Conservation (phyloP, 2,797 vertebrate species). For the Phrynocephalus guinanensis region DNA sequence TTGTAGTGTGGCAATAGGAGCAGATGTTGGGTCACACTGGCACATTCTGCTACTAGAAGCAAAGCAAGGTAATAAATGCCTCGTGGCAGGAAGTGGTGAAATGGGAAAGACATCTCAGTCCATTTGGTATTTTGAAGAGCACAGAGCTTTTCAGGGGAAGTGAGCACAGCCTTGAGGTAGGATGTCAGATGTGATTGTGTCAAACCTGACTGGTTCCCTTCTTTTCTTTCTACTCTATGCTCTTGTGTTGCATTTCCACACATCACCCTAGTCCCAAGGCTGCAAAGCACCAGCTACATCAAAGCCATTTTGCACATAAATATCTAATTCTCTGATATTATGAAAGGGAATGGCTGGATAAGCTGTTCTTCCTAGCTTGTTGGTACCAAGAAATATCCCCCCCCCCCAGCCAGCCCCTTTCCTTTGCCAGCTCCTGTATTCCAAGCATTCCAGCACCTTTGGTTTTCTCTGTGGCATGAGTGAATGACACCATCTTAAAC, state of each 20-base stretch:
- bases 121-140: background rate
- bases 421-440: background rate
- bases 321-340: background rate
- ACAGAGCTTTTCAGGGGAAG: conserved; percentile 9
- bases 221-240: background rate
- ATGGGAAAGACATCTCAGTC: background rate
- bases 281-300: background rate
- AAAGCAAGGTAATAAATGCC: background rate
- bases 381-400: background rate
- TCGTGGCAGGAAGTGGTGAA: background rate
- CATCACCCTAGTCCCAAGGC: background rate
- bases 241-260: conserved; percentile 1
- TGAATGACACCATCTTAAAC: background rate
- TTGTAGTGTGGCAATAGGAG: background rate
- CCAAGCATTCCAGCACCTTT: background rate
- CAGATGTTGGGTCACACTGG: background rate
- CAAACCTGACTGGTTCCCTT: conserved; percentile 4
- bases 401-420: background rate
- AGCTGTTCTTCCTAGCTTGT: background rate
- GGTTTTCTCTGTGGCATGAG: background rate
- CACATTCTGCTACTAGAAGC: background rate
- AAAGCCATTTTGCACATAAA: background rate
- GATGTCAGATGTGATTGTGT: conserved; percentile 20
- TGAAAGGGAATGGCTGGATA: background rate
- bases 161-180: conserved; percentile 12